phyloP scores from a whole-genome alignment of 1,140 invertebrate species.

The Thaumatotibia leucotreta region DNA sequence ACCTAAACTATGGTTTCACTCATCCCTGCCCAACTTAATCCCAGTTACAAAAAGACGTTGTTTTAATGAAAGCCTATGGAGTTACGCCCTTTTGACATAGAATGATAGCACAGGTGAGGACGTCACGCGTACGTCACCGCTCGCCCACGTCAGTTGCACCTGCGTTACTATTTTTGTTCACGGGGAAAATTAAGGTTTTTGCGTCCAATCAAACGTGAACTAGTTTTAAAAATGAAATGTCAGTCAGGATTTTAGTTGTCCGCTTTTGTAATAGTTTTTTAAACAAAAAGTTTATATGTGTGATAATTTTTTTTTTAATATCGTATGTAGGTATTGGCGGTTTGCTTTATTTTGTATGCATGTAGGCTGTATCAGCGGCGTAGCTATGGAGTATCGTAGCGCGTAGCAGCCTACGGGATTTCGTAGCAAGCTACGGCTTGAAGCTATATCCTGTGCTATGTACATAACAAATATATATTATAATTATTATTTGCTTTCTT shows the following conservation, averaged over 20 bases:
- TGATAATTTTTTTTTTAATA: background rate
- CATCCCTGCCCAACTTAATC: background rate
- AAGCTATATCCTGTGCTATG: conserved; percentile 37
- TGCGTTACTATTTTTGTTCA: background rate
- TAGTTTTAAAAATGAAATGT: background rate
- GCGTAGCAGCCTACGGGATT: background rate
- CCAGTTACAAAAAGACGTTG: no score
- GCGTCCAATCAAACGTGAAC: background rate
- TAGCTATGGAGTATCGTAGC: background rate
- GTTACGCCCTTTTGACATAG: background rate
- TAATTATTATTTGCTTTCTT: no score
- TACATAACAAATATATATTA: no score
- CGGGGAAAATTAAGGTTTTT: background rate
- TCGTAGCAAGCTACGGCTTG: background rate
- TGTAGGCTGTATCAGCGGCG: background rate
- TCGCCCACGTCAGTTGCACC: background rate
- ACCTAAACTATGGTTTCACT: background rate
- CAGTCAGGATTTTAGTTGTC: no score
- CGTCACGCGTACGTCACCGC: background rate
- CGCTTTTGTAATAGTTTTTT: no score
- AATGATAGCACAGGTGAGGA: background rate
- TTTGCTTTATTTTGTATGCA: background rate
- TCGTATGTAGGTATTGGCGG: no score
- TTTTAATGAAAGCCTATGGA: background rate
- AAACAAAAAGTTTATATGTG: no score